Base-by-base conservation (phyloP, 1,140 invertebrate genomes). In the Formica selysi region DNA sequence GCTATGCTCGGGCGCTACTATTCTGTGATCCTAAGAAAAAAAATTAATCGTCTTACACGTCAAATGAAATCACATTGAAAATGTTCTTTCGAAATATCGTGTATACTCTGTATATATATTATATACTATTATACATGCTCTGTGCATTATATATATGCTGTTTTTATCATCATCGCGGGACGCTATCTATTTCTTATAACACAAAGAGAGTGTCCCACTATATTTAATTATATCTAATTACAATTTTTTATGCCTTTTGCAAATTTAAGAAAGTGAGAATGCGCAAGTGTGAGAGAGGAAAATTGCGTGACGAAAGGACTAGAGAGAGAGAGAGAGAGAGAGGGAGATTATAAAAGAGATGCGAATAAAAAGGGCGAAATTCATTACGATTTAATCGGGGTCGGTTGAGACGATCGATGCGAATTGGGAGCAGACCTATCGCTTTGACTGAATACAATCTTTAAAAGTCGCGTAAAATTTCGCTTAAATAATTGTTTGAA, bases 1-100 rank as follows among this genome's bases (percentile, higher is more conserved):
- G 91, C 89, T 91, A 92, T 81, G 92, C 91, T 94, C 93, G 91
- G 88, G 92, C 91, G 92, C 91, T 93, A 94, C 89, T 85, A 92
- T 92, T 93, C 93, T 94, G 93, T 94, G 92, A 94, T 94, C 90
- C 89, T 83, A 91, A 93, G 68, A 92, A 48, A 38, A 85, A 41
- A 83, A 80, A 89, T 86, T 85, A 89, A 91, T 83, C 70, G 76
- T 87, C 83, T 89, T 87, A 86, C 80, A 71, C 2, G 84, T 73
- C 80, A 86, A 89, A 90, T 83, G 65, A 76, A 90, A 87, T 70
- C 76, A 48, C 71, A 57, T 83, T 65, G 81, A 87, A 83, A 76
- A 90, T 81, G 83, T 88, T 88, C 90, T 92, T 92, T 91, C 88
- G 68, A 89, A 88, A 8, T 41, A 26, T 32, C 10, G 44, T 19